These are phyloP conservation scores for Galeruca laticollis DNA, from an alignment of 2,888 invertebrate species.

Conservation along the genomic window DNA sequence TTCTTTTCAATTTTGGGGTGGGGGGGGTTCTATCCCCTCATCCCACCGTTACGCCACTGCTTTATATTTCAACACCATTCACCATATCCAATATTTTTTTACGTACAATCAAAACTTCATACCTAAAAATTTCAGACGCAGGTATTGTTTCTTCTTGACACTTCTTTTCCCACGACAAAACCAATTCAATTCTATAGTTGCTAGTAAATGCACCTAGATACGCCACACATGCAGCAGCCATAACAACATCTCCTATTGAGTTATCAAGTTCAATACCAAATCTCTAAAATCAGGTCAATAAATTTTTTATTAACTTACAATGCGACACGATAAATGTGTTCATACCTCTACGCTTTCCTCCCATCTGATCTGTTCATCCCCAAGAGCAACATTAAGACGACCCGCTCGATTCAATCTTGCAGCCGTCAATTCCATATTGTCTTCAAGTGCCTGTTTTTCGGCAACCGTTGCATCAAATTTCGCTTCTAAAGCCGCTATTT, in stretches of 20 bases:
- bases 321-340: neutral
- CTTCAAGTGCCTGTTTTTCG: conserved; percentile 80
- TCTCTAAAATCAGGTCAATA: conserved; percentile 63
- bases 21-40: no score
- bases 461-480: conserved; percentile 79
- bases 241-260: conserved; percentile 87
- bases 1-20: no score
- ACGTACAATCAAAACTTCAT: conserved; percentile 30
- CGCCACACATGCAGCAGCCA: conserved; percentile 89
- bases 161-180: conserved; percentile 75
- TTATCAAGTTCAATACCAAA: conserved; percentile 78
- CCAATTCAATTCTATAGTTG: conserved; percentile 76
- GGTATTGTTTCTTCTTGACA: conserved; percentile 78
- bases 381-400: conserved; percentile 85
- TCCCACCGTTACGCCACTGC: no score
- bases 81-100: neutral
- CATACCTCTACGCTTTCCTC: conserved; percentile 76
- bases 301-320: neutral
- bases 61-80: no score
- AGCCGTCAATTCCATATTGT: conserved; percentile 82
- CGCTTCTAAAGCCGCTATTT: conserved; percentile 70
- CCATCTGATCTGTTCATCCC: conserved; percentile 90
- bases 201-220: conserved; percentile 92
- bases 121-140: conserved; percentile 77
- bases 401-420: conserved; percentile 85